A percentile compares a stretch with the other conserved stretches of the same genome.
These are phyloP conservation scores for Chymomyza fuscimana DNA, from an alignment of 2,888 invertebrate genomes.

Conservation along the genomic window DNA sequence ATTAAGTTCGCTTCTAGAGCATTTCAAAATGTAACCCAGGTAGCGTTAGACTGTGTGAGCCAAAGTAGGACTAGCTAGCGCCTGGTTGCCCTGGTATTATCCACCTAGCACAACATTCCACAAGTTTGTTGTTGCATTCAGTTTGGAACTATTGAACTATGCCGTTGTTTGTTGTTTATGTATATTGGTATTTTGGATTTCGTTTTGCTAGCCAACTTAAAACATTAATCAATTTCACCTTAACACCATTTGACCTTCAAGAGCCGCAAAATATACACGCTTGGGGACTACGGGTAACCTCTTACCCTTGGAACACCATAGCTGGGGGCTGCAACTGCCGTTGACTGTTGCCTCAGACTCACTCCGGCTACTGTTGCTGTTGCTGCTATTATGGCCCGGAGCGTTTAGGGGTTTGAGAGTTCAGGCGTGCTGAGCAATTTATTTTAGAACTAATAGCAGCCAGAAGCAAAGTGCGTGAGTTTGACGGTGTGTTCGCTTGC, in stretches of 20 bases:
- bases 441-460: constrained; percentile 63
- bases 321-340: constrained; percentile 14
- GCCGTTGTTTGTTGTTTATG: not conserved
- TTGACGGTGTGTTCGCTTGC: not conserved
- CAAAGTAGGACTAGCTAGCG: no score
- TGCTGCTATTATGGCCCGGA: not conserved
- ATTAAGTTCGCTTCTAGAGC: no score
- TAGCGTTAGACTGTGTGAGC: not conserved
- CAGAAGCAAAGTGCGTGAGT: constrained; percentile 6
- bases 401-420: not conserved
- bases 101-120: not conserved
- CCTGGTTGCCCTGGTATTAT: no score
- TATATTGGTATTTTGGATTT: not conserved
- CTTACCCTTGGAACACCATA: constrained; percentile 4
- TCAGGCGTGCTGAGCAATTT: constrained; percentile 43
- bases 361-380: constrained; percentile 21
- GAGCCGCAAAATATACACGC: constrained; percentile 35
- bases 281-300: not conserved
- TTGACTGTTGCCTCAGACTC: not conserved
- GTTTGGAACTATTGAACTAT: not conserved
- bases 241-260: constrained; percentile 52
- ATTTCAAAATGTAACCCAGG: not conserved
- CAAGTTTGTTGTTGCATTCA: not conserved
- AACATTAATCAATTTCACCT: constrained; percentile 36
- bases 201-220: constrained; percentile 17